A percentile compares a stretch with the other conserved stretches of the same genome.
Conservation (phyloP, 1,140 invertebrate genomes). For the Branchinecta lindahli region DNA sequence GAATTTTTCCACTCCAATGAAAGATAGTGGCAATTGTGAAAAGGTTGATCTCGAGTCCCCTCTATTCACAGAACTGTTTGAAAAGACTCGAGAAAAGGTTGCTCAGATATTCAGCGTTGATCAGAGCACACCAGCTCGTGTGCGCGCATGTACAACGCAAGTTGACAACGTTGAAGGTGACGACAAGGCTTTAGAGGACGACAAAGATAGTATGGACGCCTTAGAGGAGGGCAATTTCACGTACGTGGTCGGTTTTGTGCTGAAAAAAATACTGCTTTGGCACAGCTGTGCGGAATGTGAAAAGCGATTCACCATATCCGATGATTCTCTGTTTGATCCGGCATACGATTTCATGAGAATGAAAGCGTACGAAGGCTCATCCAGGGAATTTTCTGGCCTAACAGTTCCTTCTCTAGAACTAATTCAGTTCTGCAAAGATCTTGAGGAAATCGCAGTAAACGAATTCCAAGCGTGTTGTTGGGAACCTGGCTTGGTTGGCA, state of each 20-base stretch:
- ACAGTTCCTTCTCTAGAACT: slow-evolving; percentile 8
- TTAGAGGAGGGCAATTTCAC: slow-evolving; percentile 5
- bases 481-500: slow-evolving; percentile 7
- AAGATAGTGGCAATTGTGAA: slow-evolving; percentile 8
- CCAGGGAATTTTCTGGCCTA: slow-evolving; percentile 8
- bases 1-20: slow-evolving; percentile 5
- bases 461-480: slow-evolving; percentile 5
- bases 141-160: slow-evolving; percentile 4
- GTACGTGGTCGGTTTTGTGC: slow-evolving; percentile 4
- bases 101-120: slow-evolving; percentile 4
- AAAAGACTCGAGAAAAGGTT: slow-evolving; percentile 6
- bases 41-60: background rate
- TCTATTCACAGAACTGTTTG: slow-evolving; percentile 1
- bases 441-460: slow-evolving; percentile 1
- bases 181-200: no score
- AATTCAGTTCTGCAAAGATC: slow-evolving; percentile 9
- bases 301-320: background rate
- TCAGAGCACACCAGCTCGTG: slow-evolving; percentile 4
- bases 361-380: slow-evolving; percentile 8
- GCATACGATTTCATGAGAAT: no score
- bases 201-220: slow-evolving; percentile 8
- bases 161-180: slow-evolving; percentile 8
- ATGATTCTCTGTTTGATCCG: slow-evolving; percentile 8
- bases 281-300: slow-evolving; percentile 4
- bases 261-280: slow-evolving; percentile 9